Evolutionary conservation across 2,888 invertebrate genomes (phyloP).

Genomic region (Zygogramma bicolorata): DNA sequence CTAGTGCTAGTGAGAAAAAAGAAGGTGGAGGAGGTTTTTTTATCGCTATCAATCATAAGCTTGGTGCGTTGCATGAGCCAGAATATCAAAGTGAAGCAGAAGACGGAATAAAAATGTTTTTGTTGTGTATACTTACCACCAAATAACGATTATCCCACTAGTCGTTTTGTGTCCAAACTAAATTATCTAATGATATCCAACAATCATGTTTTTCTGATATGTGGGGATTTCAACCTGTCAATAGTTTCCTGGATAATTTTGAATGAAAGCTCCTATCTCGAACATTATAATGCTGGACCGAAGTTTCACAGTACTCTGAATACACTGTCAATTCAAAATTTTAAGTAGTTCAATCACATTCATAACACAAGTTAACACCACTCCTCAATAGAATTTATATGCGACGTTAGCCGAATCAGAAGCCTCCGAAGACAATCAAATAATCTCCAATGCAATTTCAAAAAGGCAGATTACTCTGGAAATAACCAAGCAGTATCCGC

Average conservation of each 20-base stretch:
- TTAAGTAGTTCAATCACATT: background rate
- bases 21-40: constrained; percentile 24
- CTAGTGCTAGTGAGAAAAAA: constrained; percentile 18
- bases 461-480: background rate
- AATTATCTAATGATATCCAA: background rate
- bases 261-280: background rate
- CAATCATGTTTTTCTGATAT: background rate
- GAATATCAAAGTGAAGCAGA: constrained; percentile 19
- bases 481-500: background rate
- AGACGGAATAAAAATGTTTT: background rate
- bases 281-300: background rate
- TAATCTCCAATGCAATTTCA: constrained; percentile 4
- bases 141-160: background rate
- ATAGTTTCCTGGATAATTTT: background rate
- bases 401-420: background rate
- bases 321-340: background rate
- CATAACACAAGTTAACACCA: background rate
- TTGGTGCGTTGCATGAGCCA: background rate
- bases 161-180: constrained; percentile 4
- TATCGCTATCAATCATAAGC: constrained; percentile 22
- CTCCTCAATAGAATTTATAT: constrained; percentile 4
- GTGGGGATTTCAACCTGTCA: background rate
- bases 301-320: background rate
- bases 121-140: constrained; percentile 23
- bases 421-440: background rate